Base-by-base conservation (phyloP, 2,888 invertebrate genomes). In the Pseudoips prasinana region DNA sequence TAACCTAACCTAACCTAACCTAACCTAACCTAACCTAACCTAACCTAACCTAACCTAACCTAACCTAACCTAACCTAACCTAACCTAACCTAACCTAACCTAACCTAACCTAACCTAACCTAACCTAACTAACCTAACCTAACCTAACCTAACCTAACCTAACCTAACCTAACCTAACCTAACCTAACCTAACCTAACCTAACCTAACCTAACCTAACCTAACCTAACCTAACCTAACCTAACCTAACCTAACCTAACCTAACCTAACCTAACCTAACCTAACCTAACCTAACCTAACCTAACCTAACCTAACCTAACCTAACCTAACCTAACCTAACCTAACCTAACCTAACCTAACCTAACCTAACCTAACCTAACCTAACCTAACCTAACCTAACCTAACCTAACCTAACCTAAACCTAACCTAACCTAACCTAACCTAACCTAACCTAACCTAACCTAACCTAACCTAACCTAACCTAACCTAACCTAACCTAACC, bases 131-230 rank as follows among this genome's bases (percentile, higher is more conserved):
- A 38, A 27, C 37, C 33, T 28, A 38, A 27, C 37, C 26, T 40
- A 45, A 40, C 40, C 40, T 34, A 40, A 38, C 45, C 37, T 40
- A 45, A 40, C 43, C 43, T 37, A 45, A 39, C 40, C 35, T 35
- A 41, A 35, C 40, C 35, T 35, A 45, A 36, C 41, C 40, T 39
- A 41, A 38, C 38, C 43, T 43, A 43, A 43, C 47, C 43, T 43
- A 47, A 40, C 47, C 43, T 43, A 47, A 44, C 47, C 43, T 44
- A 47, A 43, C 47, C 43, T 44, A 47, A 40, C 46, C 40, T 42
- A 45, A 40, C 40, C 37, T 40, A 45, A 39, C 45, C 40, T 38
- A 41, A 39, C 41, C 41, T 41, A 46, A 39, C 46, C 40, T 35
- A 36, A 33, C 40, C 37, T 36, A 44, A 39, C 45, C 38, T 39